Conservation (phyloP, 2,888 invertebrate genomes). For the Thecophora atra region DNA sequence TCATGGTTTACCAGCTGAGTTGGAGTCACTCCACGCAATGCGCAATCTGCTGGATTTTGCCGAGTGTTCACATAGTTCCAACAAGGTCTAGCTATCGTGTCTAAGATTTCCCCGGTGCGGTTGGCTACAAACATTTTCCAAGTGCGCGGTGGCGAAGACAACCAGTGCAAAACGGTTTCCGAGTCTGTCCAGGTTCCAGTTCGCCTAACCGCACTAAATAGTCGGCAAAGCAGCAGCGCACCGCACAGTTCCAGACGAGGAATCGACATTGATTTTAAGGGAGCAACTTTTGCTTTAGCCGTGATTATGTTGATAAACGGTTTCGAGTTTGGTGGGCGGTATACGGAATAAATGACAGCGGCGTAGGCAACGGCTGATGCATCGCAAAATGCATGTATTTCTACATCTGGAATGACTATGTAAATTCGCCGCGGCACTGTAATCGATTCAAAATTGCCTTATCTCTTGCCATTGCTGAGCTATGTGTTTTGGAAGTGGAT, state of each 20-base stretch:
- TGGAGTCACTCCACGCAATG: slow-evolving; percentile 43
- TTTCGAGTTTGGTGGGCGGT: too few relatives aligned
- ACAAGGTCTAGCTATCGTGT: not conserved
- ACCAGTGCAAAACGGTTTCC: slow-evolving; percentile 45
- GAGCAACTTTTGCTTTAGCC: slow-evolving; percentile 20
- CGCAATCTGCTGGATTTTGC: slow-evolving; percentile 46
- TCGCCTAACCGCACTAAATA: not conserved
- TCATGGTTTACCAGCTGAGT: not conserved
- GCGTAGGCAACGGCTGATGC: too few relatives aligned
- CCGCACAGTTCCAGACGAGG: slow-evolving; percentile 17
- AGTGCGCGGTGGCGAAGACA: slow-evolving; percentile 42
- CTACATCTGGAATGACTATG: too few relatives aligned
- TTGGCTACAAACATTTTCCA: slow-evolving; percentile 50
- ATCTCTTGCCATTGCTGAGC: not conserved
- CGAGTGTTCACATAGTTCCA: slow-evolving; percentile 45
- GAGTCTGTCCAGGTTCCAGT: slow-evolving; percentile 40
- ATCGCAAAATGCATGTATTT: not conserved
- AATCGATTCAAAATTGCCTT: not conserved
- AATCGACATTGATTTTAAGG: slow-evolving; percentile 7
- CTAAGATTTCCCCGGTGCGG: slow-evolving; percentile 42
- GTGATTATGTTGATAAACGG: not conserved
- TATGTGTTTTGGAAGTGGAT: not conserved
- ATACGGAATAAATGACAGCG: too few relatives aligned
- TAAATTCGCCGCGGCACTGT: too few relatives aligned
- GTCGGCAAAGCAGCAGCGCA: not conserved